Percentiles rank a stretch among this genome's conserved stretches.
Conservation (phyloP, 2,888 invertebrate species). For the Hirtodrosophila histrioides region DNA sequence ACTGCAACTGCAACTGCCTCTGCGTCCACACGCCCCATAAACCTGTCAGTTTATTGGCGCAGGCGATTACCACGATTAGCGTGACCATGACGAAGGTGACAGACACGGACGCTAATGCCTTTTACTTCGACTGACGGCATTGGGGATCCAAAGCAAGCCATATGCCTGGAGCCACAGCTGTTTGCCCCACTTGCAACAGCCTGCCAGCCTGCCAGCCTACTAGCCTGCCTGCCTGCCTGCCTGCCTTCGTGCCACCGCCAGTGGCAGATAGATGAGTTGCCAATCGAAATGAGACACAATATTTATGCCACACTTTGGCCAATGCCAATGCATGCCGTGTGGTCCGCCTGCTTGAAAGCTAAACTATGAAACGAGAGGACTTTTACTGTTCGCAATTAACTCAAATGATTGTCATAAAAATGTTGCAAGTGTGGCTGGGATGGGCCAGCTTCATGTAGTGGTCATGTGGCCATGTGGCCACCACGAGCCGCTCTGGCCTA, state of each 20-base stretch:
- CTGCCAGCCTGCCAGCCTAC: too few relatives aligned
- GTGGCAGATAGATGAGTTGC: constrained; percentile 69
- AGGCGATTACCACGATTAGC: constrained; percentile 76
- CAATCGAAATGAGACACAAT: constrained; percentile 70
- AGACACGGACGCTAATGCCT: constrained; percentile 79
- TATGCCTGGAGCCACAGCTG: constrained; percentile 18
- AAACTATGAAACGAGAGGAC: constrained; percentile 19
- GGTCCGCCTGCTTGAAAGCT: constrained; percentile 43
- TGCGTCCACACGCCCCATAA: constrained; percentile 68
- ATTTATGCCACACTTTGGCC: constrained; percentile 72
- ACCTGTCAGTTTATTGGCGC: constrained; percentile 80
- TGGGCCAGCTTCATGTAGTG: background rate
- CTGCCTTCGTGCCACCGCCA: background rate
- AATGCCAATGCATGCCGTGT: constrained; percentile 48
- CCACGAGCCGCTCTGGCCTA: constrained; percentile 11
- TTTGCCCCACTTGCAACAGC: constrained; percentile 1
- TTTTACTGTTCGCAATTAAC: constrained; percentile 71
- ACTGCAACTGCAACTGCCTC: constrained; percentile 3
- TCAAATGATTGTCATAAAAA: constrained; percentile 78
- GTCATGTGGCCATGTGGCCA: constrained; percentile 35
- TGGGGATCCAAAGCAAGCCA: constrained; percentile 9
- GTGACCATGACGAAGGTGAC: constrained; percentile 81
- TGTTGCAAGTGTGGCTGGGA: constrained; percentile 57
- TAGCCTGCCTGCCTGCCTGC: too few relatives aligned
- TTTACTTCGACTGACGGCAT: constrained; percentile 57